A percentile compares a stretch with the other conserved stretches of the same genome.
phyloP scores from a whole-genome alignment of 2,113 vertebrate genomes.

The Tylochromis polylepis region DNA sequence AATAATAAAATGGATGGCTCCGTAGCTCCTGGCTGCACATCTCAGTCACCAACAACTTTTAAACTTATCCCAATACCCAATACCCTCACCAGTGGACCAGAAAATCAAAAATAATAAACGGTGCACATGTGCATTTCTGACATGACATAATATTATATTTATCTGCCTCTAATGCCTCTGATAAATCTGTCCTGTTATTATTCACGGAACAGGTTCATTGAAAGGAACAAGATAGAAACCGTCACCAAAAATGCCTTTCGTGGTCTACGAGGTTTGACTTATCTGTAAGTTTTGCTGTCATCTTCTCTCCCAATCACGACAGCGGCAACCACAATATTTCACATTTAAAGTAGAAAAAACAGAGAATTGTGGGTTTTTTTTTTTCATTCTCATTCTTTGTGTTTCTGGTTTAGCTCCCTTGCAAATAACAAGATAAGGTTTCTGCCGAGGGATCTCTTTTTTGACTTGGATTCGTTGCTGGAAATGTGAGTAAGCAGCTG shows the following conservation, averaged over 20 bases:
- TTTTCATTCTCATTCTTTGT: background rate
- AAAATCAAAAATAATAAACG: background rate
- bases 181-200: background rate
- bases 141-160: background rate
- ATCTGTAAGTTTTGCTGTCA: conserved; percentile 83
- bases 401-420: conserved; percentile 81
- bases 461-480: conserved; percentile 91
- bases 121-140: background rate
- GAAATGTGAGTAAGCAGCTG: conserved; percentile 89
- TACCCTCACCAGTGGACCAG: background rate
- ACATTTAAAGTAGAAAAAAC: background rate
- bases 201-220: conserved; percentile 84
- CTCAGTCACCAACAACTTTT: background rate
- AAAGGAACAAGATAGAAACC: conserved; percentile 93
- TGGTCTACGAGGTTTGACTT: conserved; percentile 90
- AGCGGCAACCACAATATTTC: background rate
- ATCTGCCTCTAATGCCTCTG: background rate
- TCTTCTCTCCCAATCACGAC: background rate
- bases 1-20: no score
- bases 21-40: background rate
- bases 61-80: background rate
- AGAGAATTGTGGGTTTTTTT: background rate
- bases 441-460: conserved; percentile 90
- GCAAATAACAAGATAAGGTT: conserved; percentile 91
- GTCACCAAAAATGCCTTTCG: conserved; percentile 89